phyloP scores from a whole-genome alignment of 2,797 vertebrate genomes.

The Cirrhinus mrigala region DNA sequence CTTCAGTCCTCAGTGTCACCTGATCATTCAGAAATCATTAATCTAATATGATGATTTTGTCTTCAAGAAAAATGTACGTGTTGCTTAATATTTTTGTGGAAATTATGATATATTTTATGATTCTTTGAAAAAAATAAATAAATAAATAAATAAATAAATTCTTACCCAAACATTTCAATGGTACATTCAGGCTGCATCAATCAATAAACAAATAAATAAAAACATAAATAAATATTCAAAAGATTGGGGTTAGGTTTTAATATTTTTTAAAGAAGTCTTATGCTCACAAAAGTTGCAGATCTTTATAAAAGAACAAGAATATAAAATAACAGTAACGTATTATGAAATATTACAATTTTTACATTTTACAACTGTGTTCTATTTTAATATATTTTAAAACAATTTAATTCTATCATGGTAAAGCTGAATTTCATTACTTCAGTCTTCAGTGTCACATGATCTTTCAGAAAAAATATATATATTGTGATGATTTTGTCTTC shows the following conservation, averaged over 20 bases:
- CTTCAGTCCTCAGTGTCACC: too few relatives aligned
- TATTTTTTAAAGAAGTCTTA: neutral
- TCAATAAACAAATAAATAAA: too few relatives aligned
- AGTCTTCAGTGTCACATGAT: neutral
- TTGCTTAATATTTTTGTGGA: too few relatives aligned
- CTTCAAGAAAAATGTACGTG: neutral
- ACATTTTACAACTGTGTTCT: neutral
- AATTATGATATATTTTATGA: too few relatives aligned
- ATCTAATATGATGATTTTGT: neutral
- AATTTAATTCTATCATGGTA: neutral
- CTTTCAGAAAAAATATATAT: neutral
- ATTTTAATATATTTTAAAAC: neutral
- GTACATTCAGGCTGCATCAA: too few relatives aligned
- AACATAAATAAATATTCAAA: neutral
- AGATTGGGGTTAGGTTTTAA: neutral
- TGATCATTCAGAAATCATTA: neutral
- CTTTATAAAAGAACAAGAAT: neutral
- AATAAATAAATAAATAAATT: too few relatives aligned
- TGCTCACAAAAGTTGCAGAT: neutral
- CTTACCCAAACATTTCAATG: too few relatives aligned
- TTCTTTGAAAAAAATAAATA: too few relatives aligned
- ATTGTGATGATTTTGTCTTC: neutral
- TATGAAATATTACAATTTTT: neutral
- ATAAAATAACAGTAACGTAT: neutral
- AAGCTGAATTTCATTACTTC: neutral